Base-by-base conservation (phyloP, 53 echinoderm and acorn worm genomes). In the Paracentrotus lividus region DNA sequence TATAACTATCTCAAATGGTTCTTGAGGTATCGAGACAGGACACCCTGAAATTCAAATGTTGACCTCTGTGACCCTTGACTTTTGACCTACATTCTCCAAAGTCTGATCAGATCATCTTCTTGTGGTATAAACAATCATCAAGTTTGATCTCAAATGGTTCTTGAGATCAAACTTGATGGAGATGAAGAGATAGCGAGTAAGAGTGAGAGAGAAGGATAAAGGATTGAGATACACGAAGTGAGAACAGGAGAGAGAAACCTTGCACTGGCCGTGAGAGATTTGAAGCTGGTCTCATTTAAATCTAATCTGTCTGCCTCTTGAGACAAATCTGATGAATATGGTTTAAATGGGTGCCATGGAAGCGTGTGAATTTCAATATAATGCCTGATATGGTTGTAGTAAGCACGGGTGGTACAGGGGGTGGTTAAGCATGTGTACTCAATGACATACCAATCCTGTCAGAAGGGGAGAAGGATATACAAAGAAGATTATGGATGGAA, bases 281-380 rank as follows among this genome's bases (percentile, higher is more conserved):
- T 59, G 66, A 89, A 59, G 60, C 45, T 56, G 89, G 89, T 59
- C 29, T 89, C 89, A 61, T 59, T 27, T 64, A 60, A 89, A 86
- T 86, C 86, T 86, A 86, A 89, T 89, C 89, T 89, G 89, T 89
- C 89, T 89, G 65, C 60, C 89, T 89, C 89, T 42, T 89, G 89
- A 89, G 89, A 89, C 89, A 61, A 64, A 64, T 89, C 66, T 65
- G 89, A 89, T 64, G 60, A 89, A 64, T 56, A 59, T 44, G 64
- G 89, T 43, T 89, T 89, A 89, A 42, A 59, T 64, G 89, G 24
- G 36, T 43, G 9, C 65, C 8, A 44, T n/a, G 29, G 65, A 89
- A 38, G 59, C 60, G 66, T 43, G 44, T 89, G 60, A 64, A 87
- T 87, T 87, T 87, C 87, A 56, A 87, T 87, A 87, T 57, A 54